These are phyloP conservation scores for Eulemur mongoz DNA, from an alignment of 2,797 vertebrate species.

Conservation along the genomic window DNA sequence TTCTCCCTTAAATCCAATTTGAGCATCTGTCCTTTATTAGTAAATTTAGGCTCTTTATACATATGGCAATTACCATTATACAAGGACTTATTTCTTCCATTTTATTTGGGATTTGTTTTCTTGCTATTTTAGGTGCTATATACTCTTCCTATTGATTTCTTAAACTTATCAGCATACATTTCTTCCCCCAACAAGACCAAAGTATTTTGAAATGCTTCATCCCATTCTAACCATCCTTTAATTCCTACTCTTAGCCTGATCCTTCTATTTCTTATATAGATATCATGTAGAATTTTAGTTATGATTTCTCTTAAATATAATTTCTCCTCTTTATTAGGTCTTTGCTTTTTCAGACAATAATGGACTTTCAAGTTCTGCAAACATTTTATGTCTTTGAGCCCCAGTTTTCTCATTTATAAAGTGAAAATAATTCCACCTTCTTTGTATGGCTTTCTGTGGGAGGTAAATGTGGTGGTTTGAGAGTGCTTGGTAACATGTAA, in stretches of 20 bases:
- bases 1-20: neutral
- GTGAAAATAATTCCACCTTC: neutral
- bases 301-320: neutral
- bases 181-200: neutral
- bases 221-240: neutral
- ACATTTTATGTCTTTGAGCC: neutral
- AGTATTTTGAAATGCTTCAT: neutral
- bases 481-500: neutral
- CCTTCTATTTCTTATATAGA: neutral
- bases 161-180: neutral
- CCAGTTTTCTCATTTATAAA: neutral
- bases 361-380: neutral
- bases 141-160: neutral
- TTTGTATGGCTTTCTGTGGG: neutral
- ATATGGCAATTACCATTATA: neutral
- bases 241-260: neutral
- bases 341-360: neutral
- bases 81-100: neutral
- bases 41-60: neutral
- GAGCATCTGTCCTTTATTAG: neutral
- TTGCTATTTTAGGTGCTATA: neutral
- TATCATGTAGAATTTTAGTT: neutral
- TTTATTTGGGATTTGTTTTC: slow-evolving; percentile 14
- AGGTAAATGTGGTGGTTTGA: too few relatives aligned
- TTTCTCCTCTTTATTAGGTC: neutral